Base-by-base conservation (phyloP, 1,140 invertebrate genomes). In the Drosophila jambulina region DNA sequence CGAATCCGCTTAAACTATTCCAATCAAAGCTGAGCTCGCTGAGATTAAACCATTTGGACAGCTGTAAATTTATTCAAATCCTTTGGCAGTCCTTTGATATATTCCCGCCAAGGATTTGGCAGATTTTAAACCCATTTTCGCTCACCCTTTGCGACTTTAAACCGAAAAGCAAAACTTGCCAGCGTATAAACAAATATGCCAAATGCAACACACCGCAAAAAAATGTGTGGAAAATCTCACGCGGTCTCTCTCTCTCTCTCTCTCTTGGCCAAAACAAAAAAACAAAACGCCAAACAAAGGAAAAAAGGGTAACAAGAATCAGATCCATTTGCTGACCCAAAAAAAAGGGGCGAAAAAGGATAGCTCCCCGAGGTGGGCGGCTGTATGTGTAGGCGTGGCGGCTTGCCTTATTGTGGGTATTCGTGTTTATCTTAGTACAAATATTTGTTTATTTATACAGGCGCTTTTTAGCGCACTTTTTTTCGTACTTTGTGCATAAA, bases 391-490 rank as follows among this genome's bases (percentile, higher is more conserved):
- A 15, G 69, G 68, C 68, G 70, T 60, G 27, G 49, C 29, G 21
- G 36, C 38, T 67, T 53, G 27, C 38, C 32, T 46, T 42, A 48
- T 64, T 71, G 48, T 56, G 65, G 65, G 49, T 34, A 40, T 75
- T 69, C 42, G 53, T 84, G 84, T 88, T 88, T 88, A 90, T 88
- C 82, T 88, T 70, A 72, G 82, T 80, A 62, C 85, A 88, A 90
- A 88, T 88, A 84, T 88, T 88, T 88, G 84, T 84, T 82, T 88
- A 88, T 88, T 88, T 87, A 75, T 64, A 61, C 64, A 72, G 32
- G n/a, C 19, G 32, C 32, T 32, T 63, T 51, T 77, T 72, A 62
- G 17, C 17, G 32, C 36, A 51, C 25, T 67, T 70, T 43, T 67
- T 49, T 61, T 19, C n/a, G 62, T 51, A 43, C 23, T 43, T 60